Evolutionary conservation across 1,140 invertebrate species (phyloP).

Genomic region (Zaprionus kolodkinae): DNA sequence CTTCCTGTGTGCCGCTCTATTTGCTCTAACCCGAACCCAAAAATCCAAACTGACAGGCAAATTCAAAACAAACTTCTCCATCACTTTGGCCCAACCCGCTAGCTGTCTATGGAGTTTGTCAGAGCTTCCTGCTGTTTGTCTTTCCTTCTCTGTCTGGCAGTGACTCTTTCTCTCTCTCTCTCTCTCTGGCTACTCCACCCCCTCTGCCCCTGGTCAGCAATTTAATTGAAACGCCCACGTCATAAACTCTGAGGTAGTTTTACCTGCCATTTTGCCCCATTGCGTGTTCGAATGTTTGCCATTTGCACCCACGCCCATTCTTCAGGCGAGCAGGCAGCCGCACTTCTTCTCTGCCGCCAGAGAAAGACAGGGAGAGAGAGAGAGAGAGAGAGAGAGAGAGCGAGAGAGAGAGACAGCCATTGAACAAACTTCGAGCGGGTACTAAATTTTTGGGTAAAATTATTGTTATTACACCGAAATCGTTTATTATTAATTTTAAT

Average conservation of each 20-base stretch:
- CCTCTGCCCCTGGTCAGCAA: slow-evolving; percentile 47
- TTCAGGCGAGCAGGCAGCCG: slow-evolving; percentile 43
- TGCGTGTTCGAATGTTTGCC: slow-evolving; percentile 80
- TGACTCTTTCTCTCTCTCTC: background rate
- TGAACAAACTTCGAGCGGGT: slow-evolving; percentile 58
- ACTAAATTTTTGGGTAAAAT: slow-evolving; percentile 78
- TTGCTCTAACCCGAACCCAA: slow-evolving; percentile 22
- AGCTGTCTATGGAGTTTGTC: slow-evolving; percentile 38
- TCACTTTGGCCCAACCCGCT: slow-evolving; percentile 35
- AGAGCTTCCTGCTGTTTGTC: slow-evolving; percentile 66
- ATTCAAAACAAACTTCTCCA: slow-evolving; percentile 66
- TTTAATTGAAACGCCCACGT: slow-evolving; percentile 82
- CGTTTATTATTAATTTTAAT: slow-evolving; percentile 83
- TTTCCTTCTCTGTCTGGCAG: background rate
- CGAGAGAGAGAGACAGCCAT: slow-evolving; percentile 23
- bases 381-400: background rate
- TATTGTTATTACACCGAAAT: slow-evolving; percentile 81
- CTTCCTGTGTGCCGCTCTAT: slow-evolving; percentile 23
- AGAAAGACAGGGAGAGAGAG: background rate
- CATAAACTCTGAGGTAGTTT: slow-evolving; percentile 71
- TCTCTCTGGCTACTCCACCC: background rate
- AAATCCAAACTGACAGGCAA: slow-evolving; percentile 59
- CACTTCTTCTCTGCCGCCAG: slow-evolving; percentile 21
- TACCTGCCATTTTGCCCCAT: slow-evolving; percentile 55
- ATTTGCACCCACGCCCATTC: slow-evolving; percentile 76